phyloP scores from a whole-genome alignment of 2,888 invertebrate genomes.

The Deilephila elpenor region DNA sequence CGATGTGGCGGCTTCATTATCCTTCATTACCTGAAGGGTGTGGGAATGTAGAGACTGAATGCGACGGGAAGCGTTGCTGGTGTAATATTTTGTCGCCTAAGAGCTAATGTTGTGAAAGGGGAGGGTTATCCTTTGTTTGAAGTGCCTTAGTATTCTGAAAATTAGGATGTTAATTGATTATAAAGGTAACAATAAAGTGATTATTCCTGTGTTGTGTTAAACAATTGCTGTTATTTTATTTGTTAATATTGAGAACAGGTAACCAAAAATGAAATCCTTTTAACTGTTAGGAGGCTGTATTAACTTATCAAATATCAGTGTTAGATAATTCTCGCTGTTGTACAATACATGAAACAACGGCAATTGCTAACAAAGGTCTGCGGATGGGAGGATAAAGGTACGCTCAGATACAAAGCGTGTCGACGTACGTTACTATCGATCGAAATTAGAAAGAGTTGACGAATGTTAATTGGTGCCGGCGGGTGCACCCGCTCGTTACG shows the following conservation, averaged over 20 bases:
- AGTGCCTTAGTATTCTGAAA: background rate
- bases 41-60: background rate
- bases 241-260: background rate
- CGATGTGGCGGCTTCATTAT: background rate
- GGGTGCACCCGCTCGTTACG: constrained; percentile 6
- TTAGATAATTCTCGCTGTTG: background rate
- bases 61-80: background rate
- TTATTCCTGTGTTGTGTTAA: too few species aligned
- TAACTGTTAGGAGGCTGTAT: background rate
- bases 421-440: constrained; percentile 1
- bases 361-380: background rate
- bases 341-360: background rate
- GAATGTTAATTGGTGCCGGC: constrained; percentile 2
- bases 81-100: background rate
- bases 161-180: too few species aligned
- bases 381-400: background rate
- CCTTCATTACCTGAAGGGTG: background rate
- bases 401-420: background rate
- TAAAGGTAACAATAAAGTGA: too few species aligned
- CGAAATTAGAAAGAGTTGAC: constrained; percentile 6
- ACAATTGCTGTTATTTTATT: background rate
- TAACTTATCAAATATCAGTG: background rate
- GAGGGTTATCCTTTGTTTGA: background rate
- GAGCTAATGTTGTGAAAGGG: background rate
- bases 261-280: background rate